phyloP scores from a whole-genome alignment of 1,140 invertebrate species.

The Eueides isabella region DNA sequence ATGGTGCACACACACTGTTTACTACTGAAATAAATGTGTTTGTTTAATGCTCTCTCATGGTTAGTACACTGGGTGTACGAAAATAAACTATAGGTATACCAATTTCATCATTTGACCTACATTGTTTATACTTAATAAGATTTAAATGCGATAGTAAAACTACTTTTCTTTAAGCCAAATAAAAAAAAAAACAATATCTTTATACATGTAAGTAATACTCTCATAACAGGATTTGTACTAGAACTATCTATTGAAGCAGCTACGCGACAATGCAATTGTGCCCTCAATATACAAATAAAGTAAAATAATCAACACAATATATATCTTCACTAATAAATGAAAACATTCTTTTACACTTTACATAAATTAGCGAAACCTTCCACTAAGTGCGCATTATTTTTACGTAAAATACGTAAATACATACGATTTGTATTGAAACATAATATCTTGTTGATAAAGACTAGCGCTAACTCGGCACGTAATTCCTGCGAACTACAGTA shows the following conservation, averaged over 20 bases:
- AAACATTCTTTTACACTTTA: neutral
- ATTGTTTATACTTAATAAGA: neutral
- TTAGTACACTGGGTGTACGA: neutral
- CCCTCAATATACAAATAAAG: neutral
- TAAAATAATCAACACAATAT: neutral
- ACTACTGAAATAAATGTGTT: conserved; percentile 8
- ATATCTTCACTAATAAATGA: neutral
- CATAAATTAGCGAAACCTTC: neutral
- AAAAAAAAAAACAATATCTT: no score
- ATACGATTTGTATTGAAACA: conserved; percentile 11
- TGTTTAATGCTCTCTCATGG: neutral
- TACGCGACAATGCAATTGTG: neutral
- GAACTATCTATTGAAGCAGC: no score
- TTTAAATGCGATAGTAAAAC: no score
- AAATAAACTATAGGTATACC: neutral
- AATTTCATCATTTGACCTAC: neutral
- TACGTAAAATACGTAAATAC: neutral
- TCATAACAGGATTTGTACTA: no score
- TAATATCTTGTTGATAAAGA: conserved; percentile 13
- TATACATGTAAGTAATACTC: no score
- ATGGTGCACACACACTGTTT: neutral
- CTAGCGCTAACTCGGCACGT: conserved; percentile 1
- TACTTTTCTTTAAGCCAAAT: no score
- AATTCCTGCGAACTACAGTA: neutral
- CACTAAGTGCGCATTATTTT: conserved; percentile 1